Base-by-base conservation (phyloP, 2,113 vertebrate genomes). In the Planiliza haematocheilus region DNA sequence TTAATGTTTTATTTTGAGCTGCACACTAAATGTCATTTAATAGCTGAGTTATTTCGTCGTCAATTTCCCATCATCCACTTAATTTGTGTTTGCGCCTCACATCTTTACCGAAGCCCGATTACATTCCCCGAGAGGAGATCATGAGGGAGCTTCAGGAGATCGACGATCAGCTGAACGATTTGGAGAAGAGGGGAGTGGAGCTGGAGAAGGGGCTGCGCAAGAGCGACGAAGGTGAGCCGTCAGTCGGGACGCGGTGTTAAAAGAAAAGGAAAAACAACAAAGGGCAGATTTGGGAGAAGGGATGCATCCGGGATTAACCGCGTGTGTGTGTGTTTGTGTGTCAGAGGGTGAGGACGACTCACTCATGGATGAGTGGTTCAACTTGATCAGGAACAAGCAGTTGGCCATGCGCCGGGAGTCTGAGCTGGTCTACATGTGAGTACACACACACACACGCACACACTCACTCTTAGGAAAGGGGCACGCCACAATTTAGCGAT, bases 371-470 rank as follows among this genome's bases (percentile, higher is more conserved):
- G 91, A 97, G 7, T 99, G 98, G 98, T 99, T 99, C 93, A 95
- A 74, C 84, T 92, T 99, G 59, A 98, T 99, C 91, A 95, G 97
- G 14, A 93, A 97, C 87, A 99, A 99, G 64, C 97, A 99, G 91
- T 88, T 96, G 71, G 94, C 96, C 86, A 93, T 99, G 81, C 92
- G 97, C 55, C 93, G 94, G 51, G 98, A 99, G 71, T 99, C 97
- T 0, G 98, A 99, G 79, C 94, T 91, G 50, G 81, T 90, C 41
- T 90, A 88, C 75, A 66, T 92, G 87, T 91, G 82, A 91, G 89
- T 77, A 24, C 1, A 60, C n/a, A 43, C 67, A 61, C 57, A 48
- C 56, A 46, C 49, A 56, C 51, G 30, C 77, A 56, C 64, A 4
- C 41, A 70, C 36, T 59, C 58, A 62, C 38, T 55, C 61, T 38